These are phyloP conservation scores for Knipowitschia caucasica DNA, from an alignment of 2,797 vertebrate genomes.

Conservation along the genomic window DNA sequence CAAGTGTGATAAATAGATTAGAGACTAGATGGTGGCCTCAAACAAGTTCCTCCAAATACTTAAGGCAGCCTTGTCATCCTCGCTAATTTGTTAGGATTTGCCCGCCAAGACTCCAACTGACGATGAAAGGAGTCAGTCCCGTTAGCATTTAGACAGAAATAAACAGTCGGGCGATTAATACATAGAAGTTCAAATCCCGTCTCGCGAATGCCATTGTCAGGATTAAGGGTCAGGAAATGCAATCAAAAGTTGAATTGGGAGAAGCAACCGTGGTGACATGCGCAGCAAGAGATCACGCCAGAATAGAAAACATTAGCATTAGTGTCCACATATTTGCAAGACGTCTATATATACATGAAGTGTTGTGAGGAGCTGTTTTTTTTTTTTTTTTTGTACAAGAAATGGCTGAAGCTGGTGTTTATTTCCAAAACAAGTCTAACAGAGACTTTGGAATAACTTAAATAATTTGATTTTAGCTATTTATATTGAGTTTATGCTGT, in stretches of 20 bases:
- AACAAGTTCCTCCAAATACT: slow-evolving; percentile 67
- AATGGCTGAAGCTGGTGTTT: slow-evolving; percentile 37
- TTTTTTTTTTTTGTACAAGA: slow-evolving; percentile 46
- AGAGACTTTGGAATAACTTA: no score
- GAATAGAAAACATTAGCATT: slow-evolving; percentile 32
- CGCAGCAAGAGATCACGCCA: slow-evolving; percentile 18
- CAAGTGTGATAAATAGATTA: slow-evolving; percentile 82
- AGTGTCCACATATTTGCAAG: slow-evolving; percentile 56
- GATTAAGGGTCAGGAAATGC: slow-evolving; percentile 71
- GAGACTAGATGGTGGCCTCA: slow-evolving; percentile 72
- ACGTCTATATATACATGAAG: slow-evolving; percentile 58
- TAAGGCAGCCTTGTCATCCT: slow-evolving; percentile 69
- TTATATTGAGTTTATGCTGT: no score
- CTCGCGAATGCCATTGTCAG: slow-evolving; percentile 54
- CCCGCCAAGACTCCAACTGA: slow-evolving; percentile 60
- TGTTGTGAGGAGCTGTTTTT: slow-evolving; percentile 51
- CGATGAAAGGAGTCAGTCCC: slow-evolving; percentile 66
- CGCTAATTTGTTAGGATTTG: slow-evolving; percentile 73
- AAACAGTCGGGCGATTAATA: slow-evolving; percentile 72
- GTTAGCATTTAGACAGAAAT: slow-evolving; percentile 74
- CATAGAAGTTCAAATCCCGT: slow-evolving; percentile 64
- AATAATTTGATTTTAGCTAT: no score
- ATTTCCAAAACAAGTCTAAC: slow-evolving; percentile 50
- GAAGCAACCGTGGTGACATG: slow-evolving; percentile 51
- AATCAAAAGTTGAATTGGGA: slow-evolving; percentile 64